phyloP scores from a whole-genome alignment of 1,140 invertebrate species.

The Cyphomyrmex costatus region DNA sequence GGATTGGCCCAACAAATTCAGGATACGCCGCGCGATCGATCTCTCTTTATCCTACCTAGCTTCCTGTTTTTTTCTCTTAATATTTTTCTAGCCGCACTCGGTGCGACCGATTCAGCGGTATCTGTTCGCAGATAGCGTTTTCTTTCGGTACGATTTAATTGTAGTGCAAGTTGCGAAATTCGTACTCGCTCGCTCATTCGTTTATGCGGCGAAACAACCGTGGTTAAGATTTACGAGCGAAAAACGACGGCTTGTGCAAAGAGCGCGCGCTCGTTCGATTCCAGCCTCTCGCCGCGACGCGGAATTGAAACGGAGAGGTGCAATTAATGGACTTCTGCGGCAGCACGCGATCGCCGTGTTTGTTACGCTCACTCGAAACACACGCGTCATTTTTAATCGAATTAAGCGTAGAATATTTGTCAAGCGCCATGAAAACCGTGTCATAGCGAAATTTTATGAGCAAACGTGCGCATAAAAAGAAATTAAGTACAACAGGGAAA shows the following conservation, averaged over 20 bases:
- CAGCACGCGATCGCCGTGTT: constrained; percentile 47
- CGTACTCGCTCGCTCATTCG: neutral
- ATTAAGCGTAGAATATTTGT: constrained; percentile 22
- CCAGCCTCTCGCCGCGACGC: constrained; percentile 34
- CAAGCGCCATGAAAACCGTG: neutral
- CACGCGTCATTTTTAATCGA: constrained; percentile 21
- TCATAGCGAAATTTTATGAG: neutral
- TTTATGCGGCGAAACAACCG: constrained; percentile 13
- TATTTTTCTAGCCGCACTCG: neutral
- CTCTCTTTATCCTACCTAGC: neutral
- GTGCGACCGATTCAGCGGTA: neutral
- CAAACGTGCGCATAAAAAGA: neutral
- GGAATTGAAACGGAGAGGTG: constrained; percentile 43
- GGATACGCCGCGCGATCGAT: constrained; percentile 34
- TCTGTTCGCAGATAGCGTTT: constrained; percentile 18
- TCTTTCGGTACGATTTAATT: constrained; percentile 45
- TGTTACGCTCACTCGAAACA: constrained; percentile 11
- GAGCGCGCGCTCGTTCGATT: constrained; percentile 19
- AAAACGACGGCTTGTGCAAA: constrained; percentile 41
- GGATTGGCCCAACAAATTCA: constrained; percentile 59
- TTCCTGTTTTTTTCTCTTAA: neutral
- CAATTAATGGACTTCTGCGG: constrained; percentile 50
- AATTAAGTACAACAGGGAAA: neutral
- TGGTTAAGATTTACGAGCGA: constrained; percentile 44
- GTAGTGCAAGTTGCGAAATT: constrained; percentile 43